Percentiles rank a stretch among this genome's conserved stretches.
phyloP scores from a whole-genome alignment of 2,888 invertebrate species.

The Pycnomerus fuliginosus region DNA sequence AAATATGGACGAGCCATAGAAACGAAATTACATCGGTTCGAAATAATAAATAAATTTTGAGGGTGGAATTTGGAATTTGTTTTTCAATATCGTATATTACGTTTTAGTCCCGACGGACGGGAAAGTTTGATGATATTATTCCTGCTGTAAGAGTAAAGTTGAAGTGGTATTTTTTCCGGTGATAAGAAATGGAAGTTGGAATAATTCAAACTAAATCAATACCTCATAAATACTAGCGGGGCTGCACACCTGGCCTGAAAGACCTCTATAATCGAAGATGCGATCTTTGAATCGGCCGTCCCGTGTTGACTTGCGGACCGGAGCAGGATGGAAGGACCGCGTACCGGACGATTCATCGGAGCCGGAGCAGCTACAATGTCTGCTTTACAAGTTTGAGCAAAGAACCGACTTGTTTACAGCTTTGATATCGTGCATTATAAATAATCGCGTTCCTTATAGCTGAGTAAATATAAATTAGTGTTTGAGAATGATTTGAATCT shows the following conservation, averaged over 20 bases:
- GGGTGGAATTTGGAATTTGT: constrained; percentile 26
- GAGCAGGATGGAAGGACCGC: constrained; percentile 6
- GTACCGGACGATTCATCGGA: constrained; percentile 9
- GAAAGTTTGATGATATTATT: constrained; percentile 39
- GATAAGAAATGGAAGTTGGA: constrained; percentile 9
- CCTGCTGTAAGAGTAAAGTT: too few relatives aligned
- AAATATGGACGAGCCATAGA: too few relatives aligned
- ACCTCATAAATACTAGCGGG: constrained; percentile 19
- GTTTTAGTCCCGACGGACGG: constrained; percentile 33
- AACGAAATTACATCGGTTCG: too few relatives aligned
- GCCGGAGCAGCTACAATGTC: constrained; percentile 25
- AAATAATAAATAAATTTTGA: constrained; percentile 25
- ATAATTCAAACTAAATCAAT: constrained; percentile 17
- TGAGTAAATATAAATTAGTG: constrained; percentile 45
- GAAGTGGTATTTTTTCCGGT: neutral
- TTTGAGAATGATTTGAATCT: constrained; percentile 30
- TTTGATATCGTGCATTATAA: constrained; percentile 39
- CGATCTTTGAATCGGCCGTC: constrained; percentile 8
- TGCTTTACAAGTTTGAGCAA: constrained; percentile 36
- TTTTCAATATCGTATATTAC: constrained; percentile 35
- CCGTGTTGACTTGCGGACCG: constrained; percentile 1
- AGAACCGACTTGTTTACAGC: constrained; percentile 36
- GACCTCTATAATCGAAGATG: constrained; percentile 6
- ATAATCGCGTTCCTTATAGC: constrained; percentile 42
- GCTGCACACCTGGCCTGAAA: constrained; percentile 20